Percentiles rank a stretch among this genome's conserved stretches.
Conservation (phyloP, 2,888 invertebrate species). For the Halictus quadricinctus region DNA sequence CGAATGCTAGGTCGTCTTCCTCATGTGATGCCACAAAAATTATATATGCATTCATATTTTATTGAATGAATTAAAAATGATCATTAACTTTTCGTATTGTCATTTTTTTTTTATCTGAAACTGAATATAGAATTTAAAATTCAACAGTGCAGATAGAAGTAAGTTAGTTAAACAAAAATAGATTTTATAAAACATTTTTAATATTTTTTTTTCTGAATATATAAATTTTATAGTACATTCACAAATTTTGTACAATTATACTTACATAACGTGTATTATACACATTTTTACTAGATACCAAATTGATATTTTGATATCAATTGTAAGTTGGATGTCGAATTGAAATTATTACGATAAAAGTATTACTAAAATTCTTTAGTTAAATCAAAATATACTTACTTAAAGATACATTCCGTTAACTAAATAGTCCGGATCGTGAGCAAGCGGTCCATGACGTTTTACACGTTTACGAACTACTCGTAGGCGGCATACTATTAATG, state of each 20-base stretch:
- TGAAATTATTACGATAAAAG: slow-evolving; percentile 10
- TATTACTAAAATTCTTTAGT: slow-evolving; percentile 31
- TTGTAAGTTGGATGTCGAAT: slow-evolving; percentile 17
- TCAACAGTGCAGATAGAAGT: slow-evolving; percentile 11
- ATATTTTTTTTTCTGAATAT: slow-evolving; percentile 25
- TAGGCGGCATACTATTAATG: slow-evolving; percentile 92
- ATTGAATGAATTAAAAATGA: slow-evolving; percentile 1
- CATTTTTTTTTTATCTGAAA: slow-evolving; percentile 16
- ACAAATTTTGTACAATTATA: slow-evolving; percentile 25
- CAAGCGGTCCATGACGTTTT: slow-evolving; percentile 90
- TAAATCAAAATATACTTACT: slow-evolving; percentile 69
- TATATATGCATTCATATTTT: slow-evolving; percentile 21
- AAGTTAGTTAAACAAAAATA: slow-evolving; percentile 30
- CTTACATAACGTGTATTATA: slow-evolving; percentile 31
- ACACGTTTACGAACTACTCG: slow-evolving; percentile 90
- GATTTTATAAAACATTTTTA: slow-evolving; percentile 33
- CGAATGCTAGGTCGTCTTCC: slow-evolving; percentile 14
- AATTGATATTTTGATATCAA: slow-evolving; percentile 2
- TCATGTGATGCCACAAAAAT: slow-evolving; percentile 7
- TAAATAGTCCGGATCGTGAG: slow-evolving; percentile 97
- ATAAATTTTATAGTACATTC: slow-evolving; percentile 32
- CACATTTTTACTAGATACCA: slow-evolving; percentile 4
- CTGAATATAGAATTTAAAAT: slow-evolving; percentile 10
- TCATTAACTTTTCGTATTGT: slow-evolving; percentile 33
- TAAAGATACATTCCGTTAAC: slow-evolving; percentile 99